These are phyloP conservation scores for Oscheius sp. DNA, from an alignment of 2,888 invertebrate genomes.

Conservation along the genomic window DNA sequence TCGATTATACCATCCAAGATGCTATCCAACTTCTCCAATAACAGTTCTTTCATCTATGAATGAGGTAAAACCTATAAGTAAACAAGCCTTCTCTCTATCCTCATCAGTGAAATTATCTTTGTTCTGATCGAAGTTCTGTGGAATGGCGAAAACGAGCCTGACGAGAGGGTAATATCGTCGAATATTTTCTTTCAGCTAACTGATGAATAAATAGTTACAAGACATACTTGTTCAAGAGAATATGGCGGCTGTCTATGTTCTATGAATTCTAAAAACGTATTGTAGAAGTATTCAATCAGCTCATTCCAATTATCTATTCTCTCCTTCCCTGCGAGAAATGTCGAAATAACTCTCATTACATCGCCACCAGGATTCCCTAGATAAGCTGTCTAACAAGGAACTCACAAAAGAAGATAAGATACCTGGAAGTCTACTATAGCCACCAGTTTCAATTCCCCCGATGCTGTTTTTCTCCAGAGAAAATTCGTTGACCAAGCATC, in stretches of 20 bases:
- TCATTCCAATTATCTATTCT: slow-evolving; percentile 36
- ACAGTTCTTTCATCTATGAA: background rate
- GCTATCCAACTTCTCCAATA: slow-evolving; percentile 15
- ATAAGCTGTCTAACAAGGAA: background rate
- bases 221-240: slow-evolving; percentile 38
- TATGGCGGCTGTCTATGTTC: slow-evolving; percentile 34
- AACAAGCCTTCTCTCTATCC: background rate
- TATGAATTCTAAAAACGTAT: background rate
- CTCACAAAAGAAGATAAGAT: too few relatives aligned
- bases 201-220: too few relatives aligned
- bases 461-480: slow-evolving; percentile 31
- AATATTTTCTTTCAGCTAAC: slow-evolving; percentile 11
- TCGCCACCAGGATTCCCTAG: slow-evolving; percentile 45
- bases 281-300: slow-evolving; percentile 40
- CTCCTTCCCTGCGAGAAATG: slow-evolving; percentile 39
- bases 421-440: slow-evolving; percentile 31
- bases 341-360: slow-evolving; percentile 37
- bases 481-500: slow-evolving; percentile 49
- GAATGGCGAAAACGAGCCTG: slow-evolving; percentile 15
- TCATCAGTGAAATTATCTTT: slow-evolving; percentile 23
- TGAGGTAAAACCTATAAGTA: background rate
- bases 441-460: background rate
- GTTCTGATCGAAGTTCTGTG: slow-evolving; percentile 13
- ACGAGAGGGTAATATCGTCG: slow-evolving; percentile 20
- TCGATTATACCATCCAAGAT: background rate